Base-by-base conservation (phyloP, 2,797 vertebrate species). In the Sparus aurata region DNA sequence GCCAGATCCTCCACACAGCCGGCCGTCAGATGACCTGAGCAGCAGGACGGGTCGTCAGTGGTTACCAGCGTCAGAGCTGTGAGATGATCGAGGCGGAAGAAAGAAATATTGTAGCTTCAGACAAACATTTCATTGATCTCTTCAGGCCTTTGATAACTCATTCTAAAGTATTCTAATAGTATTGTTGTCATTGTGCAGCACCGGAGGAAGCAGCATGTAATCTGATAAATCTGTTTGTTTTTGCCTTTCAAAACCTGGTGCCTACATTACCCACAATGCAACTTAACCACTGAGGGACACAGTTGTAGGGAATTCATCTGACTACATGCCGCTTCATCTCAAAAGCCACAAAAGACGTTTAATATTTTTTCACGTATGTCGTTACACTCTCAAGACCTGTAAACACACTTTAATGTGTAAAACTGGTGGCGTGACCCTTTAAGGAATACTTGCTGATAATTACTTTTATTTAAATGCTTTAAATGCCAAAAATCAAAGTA, bases 1-100 rank as follows among this genome's bases (percentile, higher is more conserved):
- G 85, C 83, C 60, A 85, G 3, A 82, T n/a, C 62, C 69, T 50
- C 12, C 58, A 49, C 3, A 15, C 13, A 68, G 20, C 9, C 11
- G 58, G 16, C 49, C 64, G 9, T 38, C 5, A 38, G 12, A 27
- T 41, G 5, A 45, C 41, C n/a, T 38, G 15, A 6, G 1, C 15
- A n/a, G 41, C 3, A 18, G 34, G 23, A 38, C 17, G 9, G 63
- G 5, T 17, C 4, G 23, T 50, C 7, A 10, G 9, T 65, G 43
- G 53, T 22, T 53, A 11, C 2, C 18, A 18, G 5, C 1, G 17
- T 55, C 20, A 7, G 20, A 4, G 17, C 63, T 25, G 4, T 17
- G 16, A 1, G 12, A 17, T 55, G 30, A 63, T 57, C 5, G 20
- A 46, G 1, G 16, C 11, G 60, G 25, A 16, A 11, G 6, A 25